phyloP scores from a whole-genome alignment of 2,797 vertebrate genomes.

The Mustela erminea region DNA sequence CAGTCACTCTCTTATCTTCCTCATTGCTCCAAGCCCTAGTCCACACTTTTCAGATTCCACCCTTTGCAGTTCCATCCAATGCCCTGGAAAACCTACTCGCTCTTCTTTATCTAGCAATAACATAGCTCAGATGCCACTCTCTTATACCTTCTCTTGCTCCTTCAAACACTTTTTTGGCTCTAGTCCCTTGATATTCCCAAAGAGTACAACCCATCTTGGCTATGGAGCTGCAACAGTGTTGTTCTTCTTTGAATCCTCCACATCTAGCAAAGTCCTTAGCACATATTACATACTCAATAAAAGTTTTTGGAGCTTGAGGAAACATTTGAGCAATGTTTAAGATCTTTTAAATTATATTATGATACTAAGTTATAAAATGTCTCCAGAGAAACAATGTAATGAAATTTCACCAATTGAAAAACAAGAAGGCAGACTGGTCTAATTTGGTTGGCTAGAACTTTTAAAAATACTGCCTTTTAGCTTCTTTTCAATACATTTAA shows the following conservation, averaged over 20 bases:
- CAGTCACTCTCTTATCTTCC: too few species aligned
- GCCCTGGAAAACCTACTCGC: neutral
- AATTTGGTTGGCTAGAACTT: neutral
- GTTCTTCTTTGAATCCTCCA: neutral
- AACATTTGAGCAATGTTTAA: neutral
- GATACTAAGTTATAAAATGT: neutral
- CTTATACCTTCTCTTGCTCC: neutral
- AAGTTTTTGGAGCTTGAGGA: neutral
- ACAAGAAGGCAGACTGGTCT: neutral
- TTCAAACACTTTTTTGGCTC: neutral
- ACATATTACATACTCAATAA: neutral
- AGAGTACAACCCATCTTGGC: neutral
- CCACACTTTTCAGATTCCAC: neutral
- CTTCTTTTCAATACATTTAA: neutral
- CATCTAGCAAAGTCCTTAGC: neutral
- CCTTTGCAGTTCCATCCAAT: neutral
- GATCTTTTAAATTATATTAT: neutral
- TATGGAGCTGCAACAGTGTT: neutral
- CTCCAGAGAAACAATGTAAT: neutral
- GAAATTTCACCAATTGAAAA: neutral
- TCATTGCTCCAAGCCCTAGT: neutral
- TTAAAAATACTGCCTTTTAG: neutral
- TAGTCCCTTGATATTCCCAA: neutral
- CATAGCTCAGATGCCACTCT: neutral
- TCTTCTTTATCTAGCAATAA: neutral